phyloP scores from a whole-genome alignment of 2,113 vertebrate species.

The Aix galericulata region DNA sequence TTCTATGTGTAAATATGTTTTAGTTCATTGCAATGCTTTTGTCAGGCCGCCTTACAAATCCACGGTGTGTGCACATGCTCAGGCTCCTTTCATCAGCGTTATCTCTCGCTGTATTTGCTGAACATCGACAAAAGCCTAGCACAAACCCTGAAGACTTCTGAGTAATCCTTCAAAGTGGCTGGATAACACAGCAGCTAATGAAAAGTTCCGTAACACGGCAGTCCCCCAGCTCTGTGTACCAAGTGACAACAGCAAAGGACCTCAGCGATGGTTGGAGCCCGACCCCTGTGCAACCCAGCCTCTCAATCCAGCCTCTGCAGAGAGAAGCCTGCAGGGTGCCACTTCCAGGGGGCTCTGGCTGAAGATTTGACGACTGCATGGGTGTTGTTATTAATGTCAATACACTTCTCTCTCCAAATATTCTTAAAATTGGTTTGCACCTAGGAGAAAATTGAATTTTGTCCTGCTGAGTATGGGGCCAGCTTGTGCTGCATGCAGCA shows the following conservation, averaged over 20 bases:
- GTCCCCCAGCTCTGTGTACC: neutral
- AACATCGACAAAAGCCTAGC: neutral
- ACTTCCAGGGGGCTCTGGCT: neutral
- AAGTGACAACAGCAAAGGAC: neutral
- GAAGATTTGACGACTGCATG: neutral
- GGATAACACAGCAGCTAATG: neutral
- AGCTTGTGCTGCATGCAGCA: neutral
- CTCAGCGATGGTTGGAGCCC: neutral
- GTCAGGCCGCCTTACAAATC: neutral
- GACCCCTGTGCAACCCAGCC: accelerated
- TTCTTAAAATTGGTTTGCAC: neutral
- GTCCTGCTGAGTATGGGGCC: neutral
- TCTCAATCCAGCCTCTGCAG: neutral
- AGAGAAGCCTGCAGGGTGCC: neutral
- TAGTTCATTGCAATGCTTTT: neutral
- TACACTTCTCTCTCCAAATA: neutral
- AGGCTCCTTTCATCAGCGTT: neutral
- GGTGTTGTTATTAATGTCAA: neutral
- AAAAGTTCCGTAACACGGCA: neutral
- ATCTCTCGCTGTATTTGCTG: neutral
- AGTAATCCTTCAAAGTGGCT: neutral
- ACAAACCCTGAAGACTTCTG: neutral
- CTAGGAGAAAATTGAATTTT: neutral
- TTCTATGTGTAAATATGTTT: accelerated
- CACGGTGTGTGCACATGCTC: neutral